Percentiles rank a stretch among this genome's conserved stretches.
Evolutionary conservation across 2,113 vertebrate genomes (phyloP).

Genomic region (Phycodurus eques): DNA sequence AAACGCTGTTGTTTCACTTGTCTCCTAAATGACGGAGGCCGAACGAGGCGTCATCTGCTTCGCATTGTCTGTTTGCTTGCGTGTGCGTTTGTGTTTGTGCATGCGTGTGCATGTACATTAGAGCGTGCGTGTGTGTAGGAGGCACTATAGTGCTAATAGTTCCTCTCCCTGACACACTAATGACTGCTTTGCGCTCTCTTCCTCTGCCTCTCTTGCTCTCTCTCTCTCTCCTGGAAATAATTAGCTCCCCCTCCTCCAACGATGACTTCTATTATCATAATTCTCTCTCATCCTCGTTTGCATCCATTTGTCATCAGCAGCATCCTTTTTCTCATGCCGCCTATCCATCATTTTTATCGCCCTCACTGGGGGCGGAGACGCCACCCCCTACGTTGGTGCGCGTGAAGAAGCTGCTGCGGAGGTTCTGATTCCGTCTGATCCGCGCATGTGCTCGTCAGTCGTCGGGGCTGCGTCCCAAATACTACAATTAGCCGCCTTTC

Average conservation of each 20-base stretch:
- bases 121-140: conserved; percentile 30
- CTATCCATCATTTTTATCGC: conserved; percentile 14
- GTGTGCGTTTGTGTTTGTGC: conserved; percentile 20
- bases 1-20: conserved; percentile 49
- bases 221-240: conserved; percentile 43
- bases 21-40: conserved; percentile 50
- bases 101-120: conserved; percentile 18
- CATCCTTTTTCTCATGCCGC: conserved; percentile 17
- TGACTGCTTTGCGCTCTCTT: conserved; percentile 56
- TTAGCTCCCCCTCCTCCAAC: conserved; percentile 40
- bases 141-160: conserved; percentile 50
- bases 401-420: neutral
- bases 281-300: conserved; percentile 41
- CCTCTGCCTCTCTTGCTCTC: conserved; percentile 8
- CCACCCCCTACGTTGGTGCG: neutral
- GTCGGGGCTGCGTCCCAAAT: neutral
- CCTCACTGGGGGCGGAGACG: neutral
- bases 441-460: conserved; percentile 10
- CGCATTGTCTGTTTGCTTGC: conserved; percentile 19
- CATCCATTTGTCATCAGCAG: conserved; percentile 33
- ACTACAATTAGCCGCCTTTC: neutral
- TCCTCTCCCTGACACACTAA: conserved; percentile 64
- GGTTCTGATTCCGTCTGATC: conserved; percentile 1
- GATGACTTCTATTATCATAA: conserved; percentile 47
- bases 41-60: conserved; percentile 41